phyloP scores from a whole-genome alignment of 2,113 vertebrate species.

The Nycticryphes semicollaris region DNA sequence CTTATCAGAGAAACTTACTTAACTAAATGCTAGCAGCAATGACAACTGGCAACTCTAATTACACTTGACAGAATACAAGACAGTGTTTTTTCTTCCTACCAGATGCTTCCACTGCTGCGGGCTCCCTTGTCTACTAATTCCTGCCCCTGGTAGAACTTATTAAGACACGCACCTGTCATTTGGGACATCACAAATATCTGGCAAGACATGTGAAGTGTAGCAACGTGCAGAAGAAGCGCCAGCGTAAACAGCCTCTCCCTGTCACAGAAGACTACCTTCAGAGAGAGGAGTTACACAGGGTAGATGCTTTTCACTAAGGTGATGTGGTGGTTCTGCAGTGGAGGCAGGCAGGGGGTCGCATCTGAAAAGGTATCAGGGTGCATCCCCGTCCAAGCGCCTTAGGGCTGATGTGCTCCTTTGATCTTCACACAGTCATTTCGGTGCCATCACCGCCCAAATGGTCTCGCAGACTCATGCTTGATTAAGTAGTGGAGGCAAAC shows the following conservation, averaged over 20 bases:
- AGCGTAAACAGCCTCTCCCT: constrained; percentile 45
- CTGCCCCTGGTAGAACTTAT: constrained; percentile 66
- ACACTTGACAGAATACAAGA: constrained; percentile 71
- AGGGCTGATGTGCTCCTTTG: constrained; percentile 17
- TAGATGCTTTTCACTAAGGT: neutral
- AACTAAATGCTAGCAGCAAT: constrained; percentile 60
- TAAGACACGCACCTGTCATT: constrained; percentile 71
- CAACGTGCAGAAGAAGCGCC: constrained; percentile 16
- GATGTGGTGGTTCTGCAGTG: neutral
- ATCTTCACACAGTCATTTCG: neutral
- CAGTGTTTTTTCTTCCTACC: constrained; percentile 62
- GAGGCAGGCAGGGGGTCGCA: neutral
- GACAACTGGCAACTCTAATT: constrained; percentile 74
- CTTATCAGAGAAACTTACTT: constrained; percentile 66
- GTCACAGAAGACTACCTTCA: constrained; percentile 55
- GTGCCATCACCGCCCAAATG: neutral
- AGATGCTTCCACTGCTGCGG: constrained; percentile 69
- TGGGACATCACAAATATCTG: constrained; percentile 49
- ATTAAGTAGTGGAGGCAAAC: constrained; percentile 16
- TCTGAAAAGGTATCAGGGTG: neutral
- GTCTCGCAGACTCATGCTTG: constrained; percentile 1
- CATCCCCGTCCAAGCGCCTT: neutral
- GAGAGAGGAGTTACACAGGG: neutral
- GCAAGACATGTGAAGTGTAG: constrained; percentile 41
- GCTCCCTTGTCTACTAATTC: constrained; percentile 66